Evolutionary conservation across 1,140 invertebrate species (phyloP).

Genomic region (Listronotus bonariensis): DNA sequence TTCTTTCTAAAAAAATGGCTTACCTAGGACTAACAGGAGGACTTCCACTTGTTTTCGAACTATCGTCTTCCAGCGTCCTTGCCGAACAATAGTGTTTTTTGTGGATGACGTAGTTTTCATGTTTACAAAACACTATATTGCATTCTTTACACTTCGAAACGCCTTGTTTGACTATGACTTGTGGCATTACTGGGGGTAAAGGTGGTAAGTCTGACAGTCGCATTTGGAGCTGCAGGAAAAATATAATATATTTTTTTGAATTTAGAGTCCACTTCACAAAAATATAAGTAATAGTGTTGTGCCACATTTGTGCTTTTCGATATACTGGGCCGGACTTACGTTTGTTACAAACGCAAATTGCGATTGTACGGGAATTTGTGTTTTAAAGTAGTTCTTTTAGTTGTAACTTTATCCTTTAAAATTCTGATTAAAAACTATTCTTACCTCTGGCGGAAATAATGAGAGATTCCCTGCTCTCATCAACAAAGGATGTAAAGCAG

Average conservation of each 20-base stretch:
- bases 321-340: too few species aligned
- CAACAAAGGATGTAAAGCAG: constrained; percentile 53
- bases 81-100: constrained; percentile 94
- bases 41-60: constrained; percentile 54
- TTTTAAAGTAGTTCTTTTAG: too few species aligned
- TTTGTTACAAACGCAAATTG: too few species aligned
- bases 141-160: constrained; percentile 93
- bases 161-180: constrained; percentile 81
- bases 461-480: constrained; percentile 48
- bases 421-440: too few species aligned
- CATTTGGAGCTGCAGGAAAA: constrained; percentile 54
- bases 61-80: constrained; percentile 61
- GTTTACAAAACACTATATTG: constrained; percentile 96
- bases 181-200: constrained; percentile 62
- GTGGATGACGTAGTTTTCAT: constrained; percentile 92
- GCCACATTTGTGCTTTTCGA: too few species aligned
- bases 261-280: too few species aligned
- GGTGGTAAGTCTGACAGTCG: constrained; percentile 67
- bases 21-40: constrained; percentile 57
- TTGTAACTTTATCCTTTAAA: too few species aligned
- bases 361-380: too few species aligned
- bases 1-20: neutral
- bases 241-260: neutral
- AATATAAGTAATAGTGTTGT: too few species aligned
- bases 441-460: constrained; percentile 62